Percentiles rank a stretch among this genome's conserved stretches.
These are phyloP conservation scores for Syngnathus typhle DNA, from an alignment of 2,113 vertebrate species.

Conservation along the genomic window DNA sequence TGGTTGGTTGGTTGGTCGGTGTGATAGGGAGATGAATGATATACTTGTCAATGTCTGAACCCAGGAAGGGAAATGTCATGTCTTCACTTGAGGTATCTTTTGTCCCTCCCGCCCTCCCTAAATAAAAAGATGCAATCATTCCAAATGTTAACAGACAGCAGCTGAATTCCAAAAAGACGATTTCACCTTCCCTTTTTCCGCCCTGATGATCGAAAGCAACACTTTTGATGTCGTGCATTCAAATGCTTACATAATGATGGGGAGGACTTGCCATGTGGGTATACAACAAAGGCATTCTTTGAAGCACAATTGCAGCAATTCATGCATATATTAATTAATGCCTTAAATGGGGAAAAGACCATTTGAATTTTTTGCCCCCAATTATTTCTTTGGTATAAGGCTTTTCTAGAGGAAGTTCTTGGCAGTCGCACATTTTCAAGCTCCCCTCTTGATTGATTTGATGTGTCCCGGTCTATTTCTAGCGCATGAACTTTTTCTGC, in stretches of 20 bases:
- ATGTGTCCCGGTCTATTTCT: conserved; percentile 29
- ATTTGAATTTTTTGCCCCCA: conserved; percentile 16
- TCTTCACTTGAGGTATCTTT: conserved; percentile 23
- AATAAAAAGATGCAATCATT: too few species aligned
- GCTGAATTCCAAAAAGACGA: too few species aligned
- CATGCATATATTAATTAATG: conserved; percentile 59
- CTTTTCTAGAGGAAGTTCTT: conserved; percentile 14
- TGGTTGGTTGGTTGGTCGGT: too few species aligned
- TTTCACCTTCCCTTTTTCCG: not conserved
- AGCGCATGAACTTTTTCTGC: conserved; percentile 15
- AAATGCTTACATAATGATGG: conserved; percentile 26
- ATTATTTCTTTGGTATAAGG: not conserved
- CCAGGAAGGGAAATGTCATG: conserved; percentile 18
- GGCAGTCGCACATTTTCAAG: not conserved
- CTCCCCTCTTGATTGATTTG: conserved; percentile 10
- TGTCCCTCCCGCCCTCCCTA: not conserved
- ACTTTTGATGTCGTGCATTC: conserved; percentile 25
- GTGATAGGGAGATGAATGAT: conserved; percentile 8
- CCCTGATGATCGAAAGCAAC: conserved; percentile 5
- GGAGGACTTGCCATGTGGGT: conserved; percentile 23
- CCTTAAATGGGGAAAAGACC: conserved; percentile 19
- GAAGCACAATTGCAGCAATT: conserved; percentile 38
- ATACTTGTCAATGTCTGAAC: conserved; percentile 29
- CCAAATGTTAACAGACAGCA: too few species aligned
- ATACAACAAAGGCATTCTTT: conserved; percentile 50